phyloP scores from a whole-genome alignment of 2,888 invertebrate genomes.

The Meteorus cinctellus region DNA sequence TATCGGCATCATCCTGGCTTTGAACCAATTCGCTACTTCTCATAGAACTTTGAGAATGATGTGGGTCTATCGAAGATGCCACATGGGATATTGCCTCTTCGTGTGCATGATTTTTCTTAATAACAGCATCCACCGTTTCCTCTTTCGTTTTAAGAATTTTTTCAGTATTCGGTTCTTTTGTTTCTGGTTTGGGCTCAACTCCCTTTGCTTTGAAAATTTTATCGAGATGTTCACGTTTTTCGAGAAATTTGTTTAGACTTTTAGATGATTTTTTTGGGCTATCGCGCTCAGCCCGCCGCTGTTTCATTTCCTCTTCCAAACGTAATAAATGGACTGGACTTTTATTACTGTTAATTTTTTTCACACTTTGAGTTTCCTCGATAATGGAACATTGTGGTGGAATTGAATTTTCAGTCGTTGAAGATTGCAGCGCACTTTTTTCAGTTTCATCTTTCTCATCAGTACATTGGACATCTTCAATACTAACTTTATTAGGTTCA shows the following conservation, averaged over 20 bases:
- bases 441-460: constrained; percentile 35
- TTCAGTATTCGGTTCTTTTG: constrained; percentile 41
- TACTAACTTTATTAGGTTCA: constrained; percentile 41
- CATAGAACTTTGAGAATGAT: neutral
- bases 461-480: constrained; percentile 37
- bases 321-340: constrained; percentile 65
- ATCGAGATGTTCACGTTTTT: constrained; percentile 74
- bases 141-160: constrained; percentile 42
- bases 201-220: constrained; percentile 65
- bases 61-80: constrained; percentile 21
- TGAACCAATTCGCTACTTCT: constrained; percentile 3
- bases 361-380: constrained; percentile 61
- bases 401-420: constrained; percentile 36
- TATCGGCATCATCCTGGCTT: constrained; percentile 54
- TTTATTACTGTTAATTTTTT: constrained; percentile 58
- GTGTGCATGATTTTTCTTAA: constrained; percentile 20
- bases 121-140: constrained; percentile 41
- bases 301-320: constrained; percentile 71
- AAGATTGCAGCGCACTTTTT: constrained; percentile 31
- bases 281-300: constrained; percentile 73
- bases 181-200: constrained; percentile 52
- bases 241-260: constrained; percentile 77
- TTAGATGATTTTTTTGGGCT: constrained; percentile 78
- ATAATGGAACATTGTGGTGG: constrained; percentile 35
- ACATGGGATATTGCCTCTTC: constrained; percentile 36